These are phyloP conservation scores for Pholis gunnellus DNA, from an alignment of 2,113 vertebrate species.

Conservation along the genomic window DNA sequence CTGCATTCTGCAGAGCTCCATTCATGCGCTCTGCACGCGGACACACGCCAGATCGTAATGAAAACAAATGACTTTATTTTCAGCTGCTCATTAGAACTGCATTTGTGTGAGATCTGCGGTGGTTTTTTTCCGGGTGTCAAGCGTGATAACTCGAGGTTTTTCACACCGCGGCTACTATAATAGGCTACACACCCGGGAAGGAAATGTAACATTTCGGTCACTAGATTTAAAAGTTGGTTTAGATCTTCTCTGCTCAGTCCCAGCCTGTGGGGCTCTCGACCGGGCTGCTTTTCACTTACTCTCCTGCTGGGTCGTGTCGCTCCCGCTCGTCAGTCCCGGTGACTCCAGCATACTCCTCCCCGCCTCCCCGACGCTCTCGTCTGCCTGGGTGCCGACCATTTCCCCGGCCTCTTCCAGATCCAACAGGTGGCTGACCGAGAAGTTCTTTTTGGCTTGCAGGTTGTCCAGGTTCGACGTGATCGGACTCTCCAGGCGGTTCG, in stretches of 20 bases:
- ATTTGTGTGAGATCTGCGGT: neutral
- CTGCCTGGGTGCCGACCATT: slow-evolving; percentile 91
- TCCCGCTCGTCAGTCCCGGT: slow-evolving; percentile 96
- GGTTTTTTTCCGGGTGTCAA: neutral
- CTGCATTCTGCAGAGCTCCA: slow-evolving; percentile 28
- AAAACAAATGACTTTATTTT: slow-evolving; percentile 46
- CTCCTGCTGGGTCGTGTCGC: slow-evolving; percentile 97
- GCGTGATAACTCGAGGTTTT: neutral
- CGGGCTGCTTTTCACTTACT: slow-evolving; percentile 86
- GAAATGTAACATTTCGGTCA: neutral
- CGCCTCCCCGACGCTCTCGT: slow-evolving; percentile 91
- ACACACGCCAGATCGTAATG: slow-evolving; percentile 28
- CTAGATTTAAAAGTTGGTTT: neutral
- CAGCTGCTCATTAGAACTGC: slow-evolving; percentile 13
- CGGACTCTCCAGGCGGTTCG: slow-evolving; percentile 93
- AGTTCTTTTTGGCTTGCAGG: slow-evolving; percentile 98
- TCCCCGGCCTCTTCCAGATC: slow-evolving; percentile 97
- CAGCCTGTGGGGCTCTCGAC: neutral
- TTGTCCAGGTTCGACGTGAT: slow-evolving; percentile 91
- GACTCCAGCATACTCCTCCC: slow-evolving; percentile 95
- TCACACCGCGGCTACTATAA: neutral
- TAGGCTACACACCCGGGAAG: neutral
- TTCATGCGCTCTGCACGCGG: slow-evolving; percentile 43
- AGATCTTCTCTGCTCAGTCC: neutral
- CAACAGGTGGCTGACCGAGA: slow-evolving; percentile 98